Evolutionary conservation across 2,797 vertebrate species (phyloP), one percentile per base, ranked within the genome.

Genomic region (Peromyscus melanophrys): DNA sequence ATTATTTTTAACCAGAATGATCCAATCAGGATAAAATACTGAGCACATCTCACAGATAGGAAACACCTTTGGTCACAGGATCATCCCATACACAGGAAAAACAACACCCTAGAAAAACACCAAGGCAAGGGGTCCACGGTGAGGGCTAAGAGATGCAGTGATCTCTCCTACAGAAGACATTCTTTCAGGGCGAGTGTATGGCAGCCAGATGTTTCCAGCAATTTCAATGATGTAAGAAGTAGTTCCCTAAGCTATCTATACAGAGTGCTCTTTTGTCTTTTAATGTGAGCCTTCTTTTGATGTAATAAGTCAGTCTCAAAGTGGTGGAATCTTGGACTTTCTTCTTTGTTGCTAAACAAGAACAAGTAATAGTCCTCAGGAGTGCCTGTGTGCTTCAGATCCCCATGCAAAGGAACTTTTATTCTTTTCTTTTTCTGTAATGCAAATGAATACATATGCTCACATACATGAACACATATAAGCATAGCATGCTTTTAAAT

Each of bases 171-270:
- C 57, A 92, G 57, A 92, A 43, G 37, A 95, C 77, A 92, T 40
- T 23, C 16, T 63, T 92, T 34, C 34, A 43, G 46, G 9, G 86
- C 71, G 43, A 78, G 55, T 95, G 25, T 91, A 59, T 90, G 82
- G 73, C 40, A 69, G 16, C 65, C 94, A 96, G 94, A 93, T 92
- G 57, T 90, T 95, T 93, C 65, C 65, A 78, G 43, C 25, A 94
- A 90, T 88, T 90, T 84, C 76, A 93, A n/a, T 27, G 73, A 78
- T 46, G 67, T 75, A 69, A 67, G 85, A 94, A 85, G 63, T 27
- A 59, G 23, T 49, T 85, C 12, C 16, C 55, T 92, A 78, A 90
- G 46, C 84, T 88, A 92, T 95, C 40, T 61, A 59, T 29, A 17
- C 21, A 92, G n/a, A 89, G 0, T 85, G 43, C 55, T 34, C 75